A percentile compares a stretch with the other conserved stretches of the same genome.
Evolutionary conservation across 2,888 invertebrate species (phyloP).

Genomic region (Tetragonisca angustula): DNA sequence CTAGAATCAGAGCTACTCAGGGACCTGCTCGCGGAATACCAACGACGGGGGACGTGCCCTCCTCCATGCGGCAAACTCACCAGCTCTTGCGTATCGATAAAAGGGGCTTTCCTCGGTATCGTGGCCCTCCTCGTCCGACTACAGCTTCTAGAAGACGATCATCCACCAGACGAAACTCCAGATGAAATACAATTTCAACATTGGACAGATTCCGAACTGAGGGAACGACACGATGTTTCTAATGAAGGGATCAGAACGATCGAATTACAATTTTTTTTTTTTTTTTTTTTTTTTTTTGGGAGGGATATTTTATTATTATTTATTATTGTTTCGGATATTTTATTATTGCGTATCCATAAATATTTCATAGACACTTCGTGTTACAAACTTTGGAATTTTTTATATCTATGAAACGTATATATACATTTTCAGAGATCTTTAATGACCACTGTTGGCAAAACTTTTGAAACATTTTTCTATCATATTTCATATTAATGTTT

Average conservation of each 20-base stretch:
- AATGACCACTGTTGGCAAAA: no score
- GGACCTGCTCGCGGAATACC: constrained; percentile 57
- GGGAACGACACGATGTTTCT: neutral
- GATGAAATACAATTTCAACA: neutral
- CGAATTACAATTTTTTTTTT: no score
- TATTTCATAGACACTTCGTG: no score
- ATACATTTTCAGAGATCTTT: no score
- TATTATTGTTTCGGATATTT: no score
- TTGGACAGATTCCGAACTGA: neutral
- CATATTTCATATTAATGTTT: no score
- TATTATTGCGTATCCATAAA: no score
- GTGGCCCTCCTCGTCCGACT: neutral
- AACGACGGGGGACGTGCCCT: constrained; percentile 51
- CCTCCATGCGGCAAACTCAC: constrained; percentile 13
- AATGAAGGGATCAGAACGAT: neutral
- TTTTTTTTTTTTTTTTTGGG: neutral
- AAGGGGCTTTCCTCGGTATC: constrained; percentile 21
- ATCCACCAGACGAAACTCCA: neutral
- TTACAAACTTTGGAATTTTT: no score
- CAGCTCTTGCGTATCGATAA: constrained; percentile 24
- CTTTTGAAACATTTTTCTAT: no score
- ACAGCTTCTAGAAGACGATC: neutral
- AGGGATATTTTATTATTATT: no score
- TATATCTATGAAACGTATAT: no score
- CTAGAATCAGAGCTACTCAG: constrained; percentile 73